Conservation (phyloP, 2,888 invertebrate genomes). For the Hipparchia sbordonii region DNA sequence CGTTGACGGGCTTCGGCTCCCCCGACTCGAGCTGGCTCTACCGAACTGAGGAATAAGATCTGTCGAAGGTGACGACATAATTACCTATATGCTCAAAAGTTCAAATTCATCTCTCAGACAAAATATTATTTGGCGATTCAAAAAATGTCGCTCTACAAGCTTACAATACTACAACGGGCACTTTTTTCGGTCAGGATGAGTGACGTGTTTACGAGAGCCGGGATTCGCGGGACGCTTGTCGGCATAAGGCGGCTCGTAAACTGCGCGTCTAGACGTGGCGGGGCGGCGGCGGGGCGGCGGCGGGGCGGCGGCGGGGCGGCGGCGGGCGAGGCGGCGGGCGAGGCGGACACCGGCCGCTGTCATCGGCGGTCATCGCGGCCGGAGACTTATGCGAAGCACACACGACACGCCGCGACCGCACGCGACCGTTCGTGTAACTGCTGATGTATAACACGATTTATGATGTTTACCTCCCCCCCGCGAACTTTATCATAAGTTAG, state of each 20-base stretch:
- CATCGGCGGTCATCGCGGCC: background rate
- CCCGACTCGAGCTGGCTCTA: no score
- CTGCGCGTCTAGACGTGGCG: background rate
- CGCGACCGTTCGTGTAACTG: background rate
- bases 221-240: background rate
- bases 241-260: background rate
- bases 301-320: background rate
- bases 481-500: background rate
- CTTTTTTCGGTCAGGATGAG: background rate
- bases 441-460: no score
- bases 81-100: no score
- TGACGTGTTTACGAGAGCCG: background rate
- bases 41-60: no score
- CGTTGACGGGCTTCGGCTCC: no score
- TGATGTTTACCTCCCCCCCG: background rate
- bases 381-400: background rate
- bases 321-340: background rate
- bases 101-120: no score
- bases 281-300: background rate
- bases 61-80: no score
- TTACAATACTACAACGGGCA: no score
- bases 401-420: background rate
- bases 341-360: background rate
- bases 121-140: no score
- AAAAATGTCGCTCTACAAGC: no score